A percentile compares a stretch with the other conserved stretches of the same genome.
phyloP scores from a whole-genome alignment of 2,113 vertebrate genomes.

The Charina bottae region DNA sequence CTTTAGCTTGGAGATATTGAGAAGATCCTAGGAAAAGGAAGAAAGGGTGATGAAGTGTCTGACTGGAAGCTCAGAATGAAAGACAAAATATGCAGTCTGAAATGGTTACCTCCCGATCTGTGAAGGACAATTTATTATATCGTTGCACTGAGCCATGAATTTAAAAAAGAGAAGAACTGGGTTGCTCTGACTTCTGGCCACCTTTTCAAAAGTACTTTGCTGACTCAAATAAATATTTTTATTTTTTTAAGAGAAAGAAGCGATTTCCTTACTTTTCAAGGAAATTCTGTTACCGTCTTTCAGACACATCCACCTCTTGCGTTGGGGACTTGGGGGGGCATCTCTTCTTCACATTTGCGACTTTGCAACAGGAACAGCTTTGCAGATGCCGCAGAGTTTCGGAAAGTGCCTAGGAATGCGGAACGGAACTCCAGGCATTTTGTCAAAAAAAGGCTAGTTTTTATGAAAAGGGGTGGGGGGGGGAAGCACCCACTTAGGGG shows the following conservation, averaged over 20 bases:
- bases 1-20: slow-evolving; percentile 64
- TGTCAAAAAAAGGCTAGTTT: background rate
- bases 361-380: slow-evolving; percentile 65
- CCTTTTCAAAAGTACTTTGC: slow-evolving; percentile 74
- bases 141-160: slow-evolving; percentile 72
- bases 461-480: background rate
- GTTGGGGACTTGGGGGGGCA: too few relatives aligned
- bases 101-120: slow-evolving; percentile 61
- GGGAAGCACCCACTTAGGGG: background rate
- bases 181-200: slow-evolving; percentile 68
- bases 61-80: slow-evolving; percentile 62
- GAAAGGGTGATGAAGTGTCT: slow-evolving; percentile 54
- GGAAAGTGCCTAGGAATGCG: slow-evolving; percentile 55
- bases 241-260: slow-evolving; percentile 54
- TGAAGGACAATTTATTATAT: slow-evolving; percentile 73
- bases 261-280: slow-evolving; percentile 76
- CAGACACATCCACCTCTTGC: slow-evolving; percentile 54
- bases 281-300: slow-evolving; percentile 70
- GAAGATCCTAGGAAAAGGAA: slow-evolving; percentile 47
- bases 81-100: slow-evolving; percentile 69
- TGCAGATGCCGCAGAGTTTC: slow-evolving; percentile 62
- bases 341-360: slow-evolving; percentile 49
- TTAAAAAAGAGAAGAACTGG: slow-evolving; percentile 61
- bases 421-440: background rate
- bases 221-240: slow-evolving; percentile 75